phyloP scores from a whole-genome alignment of 23 tunicate species.

The Aplidium turbinatum region DNA sequence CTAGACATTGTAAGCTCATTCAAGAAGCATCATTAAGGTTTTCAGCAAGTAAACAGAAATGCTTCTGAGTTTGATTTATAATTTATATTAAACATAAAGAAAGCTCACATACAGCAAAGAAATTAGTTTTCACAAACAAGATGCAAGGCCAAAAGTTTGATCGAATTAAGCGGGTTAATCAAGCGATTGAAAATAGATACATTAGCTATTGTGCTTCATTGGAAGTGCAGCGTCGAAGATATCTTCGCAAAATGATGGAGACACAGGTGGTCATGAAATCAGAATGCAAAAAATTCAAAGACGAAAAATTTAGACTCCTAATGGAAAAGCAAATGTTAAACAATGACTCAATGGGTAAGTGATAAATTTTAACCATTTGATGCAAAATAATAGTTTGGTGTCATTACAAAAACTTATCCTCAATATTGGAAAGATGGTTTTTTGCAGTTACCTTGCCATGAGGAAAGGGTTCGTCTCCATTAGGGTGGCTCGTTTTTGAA shows the following conservation, averaged over 20 bases:
- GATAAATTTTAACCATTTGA: neutral
- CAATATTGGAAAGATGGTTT: neutral
- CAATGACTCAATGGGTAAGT: neutral
- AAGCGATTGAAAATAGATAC: conserved; percentile 8
- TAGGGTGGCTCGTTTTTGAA: too few relatives aligned
- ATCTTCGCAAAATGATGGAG: conserved; percentile 19
- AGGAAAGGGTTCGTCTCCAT: too few relatives aligned
- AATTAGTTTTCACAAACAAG: too few relatives aligned
- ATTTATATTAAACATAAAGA: too few relatives aligned
- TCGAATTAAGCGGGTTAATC: conserved; percentile 4
- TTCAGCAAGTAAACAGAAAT: too few relatives aligned
- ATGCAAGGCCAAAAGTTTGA: neutral
- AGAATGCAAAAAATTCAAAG: conserved; percentile 33
- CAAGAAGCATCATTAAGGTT: too few relatives aligned
- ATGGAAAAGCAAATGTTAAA: conserved; percentile 12
- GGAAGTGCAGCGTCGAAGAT: conserved; percentile 21
- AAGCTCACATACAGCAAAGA: too few relatives aligned
- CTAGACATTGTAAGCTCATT: too few relatives aligned
- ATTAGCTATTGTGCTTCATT: neutral
- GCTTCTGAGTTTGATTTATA: too few relatives aligned
- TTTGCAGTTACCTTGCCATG: too few relatives aligned
- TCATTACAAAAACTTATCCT: neutral
- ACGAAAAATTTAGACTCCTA: conserved; percentile 28
- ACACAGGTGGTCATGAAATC: conserved; percentile 11
- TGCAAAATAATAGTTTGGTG: neutral